Base-by-base conservation (phyloP, 2,113 vertebrate genomes). In the Zosterops hypoxanthus region DNA sequence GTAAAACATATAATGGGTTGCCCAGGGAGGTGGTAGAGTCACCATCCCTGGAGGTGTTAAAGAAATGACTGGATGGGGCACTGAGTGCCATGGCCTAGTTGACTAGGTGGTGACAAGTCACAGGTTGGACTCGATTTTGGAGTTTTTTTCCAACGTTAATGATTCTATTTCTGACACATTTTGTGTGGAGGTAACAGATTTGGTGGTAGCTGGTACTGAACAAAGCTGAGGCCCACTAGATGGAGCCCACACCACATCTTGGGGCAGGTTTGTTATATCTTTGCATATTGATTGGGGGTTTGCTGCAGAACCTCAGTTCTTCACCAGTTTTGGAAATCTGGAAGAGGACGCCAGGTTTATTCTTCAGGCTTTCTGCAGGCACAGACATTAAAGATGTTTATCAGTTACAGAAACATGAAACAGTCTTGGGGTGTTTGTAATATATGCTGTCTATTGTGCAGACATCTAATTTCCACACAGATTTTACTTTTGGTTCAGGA, bases 191-290 rank as follows among this genome's bases (percentile, higher is more conserved):
- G 4, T 75, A 9, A 28, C 28, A 5, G 23, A 25, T 63, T 17
- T 23, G 12, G 26, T 24, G 9, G 1, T 11, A 57, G 59, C 0
- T 0, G 0, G 4, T 39, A 21, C 0, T 1, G 41, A 61, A 6
- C 22, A 65, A 52, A 50, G 41, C 44, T 42, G 79, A 75, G 46
- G 14, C 36, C 90, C 96, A 3, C 95, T 96, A 97, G 97, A 22
- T 95, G 96, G 97, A 79, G 96, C 81, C 86, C 49, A 31, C 3
- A 8, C 6, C 72, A 39, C 94, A 55, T 46, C 18, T 33, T 1
- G 0, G 47, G 15, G 6, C 16, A 25, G 6, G 10, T 81, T 55
- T 47, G 9, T 42, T 50, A 60, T 59, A 4, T 42, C 16, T 77
- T 26, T 22, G 12, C 76, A 39, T 13, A 3, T 6, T 26, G 61